These are phyloP conservation scores for Xylocampa areola DNA, from an alignment of 2,888 invertebrate genomes.

Conservation along the genomic window DNA sequence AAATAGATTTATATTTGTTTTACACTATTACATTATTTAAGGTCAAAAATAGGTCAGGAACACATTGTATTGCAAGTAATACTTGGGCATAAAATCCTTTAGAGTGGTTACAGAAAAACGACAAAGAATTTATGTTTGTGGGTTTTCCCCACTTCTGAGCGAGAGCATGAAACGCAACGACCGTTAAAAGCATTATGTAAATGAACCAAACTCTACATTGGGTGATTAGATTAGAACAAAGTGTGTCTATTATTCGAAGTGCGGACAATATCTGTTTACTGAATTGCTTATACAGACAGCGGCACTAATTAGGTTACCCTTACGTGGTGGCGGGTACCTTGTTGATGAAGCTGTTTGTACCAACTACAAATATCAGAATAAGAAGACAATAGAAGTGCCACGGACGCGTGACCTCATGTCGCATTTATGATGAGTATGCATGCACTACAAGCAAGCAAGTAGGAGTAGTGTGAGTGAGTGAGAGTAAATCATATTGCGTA, in stretches of 20 bases:
- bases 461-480: no score
- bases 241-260: constrained; percentile 47
- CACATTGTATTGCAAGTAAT: constrained; percentile 28
- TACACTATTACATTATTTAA: constrained; percentile 14
- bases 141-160: constrained; percentile 37
- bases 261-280: constrained; percentile 15
- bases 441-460: no score
- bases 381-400: no score
- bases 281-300: constrained; percentile 17
- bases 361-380: no score
- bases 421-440: no score
- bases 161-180: constrained; percentile 56
- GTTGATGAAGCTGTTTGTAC: no score
- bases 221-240: constrained; percentile 56
- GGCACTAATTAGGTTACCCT: no score
- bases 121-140: constrained; percentile 55
- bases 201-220: constrained; percentile 47
- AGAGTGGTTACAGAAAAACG: constrained; percentile 46
- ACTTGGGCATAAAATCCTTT: constrained; percentile 28
- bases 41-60: constrained; percentile 19
- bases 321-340: no score
- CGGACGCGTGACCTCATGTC: no score
- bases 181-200: constrained; percentile 59
- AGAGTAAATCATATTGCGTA: no score
- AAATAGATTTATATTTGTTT: no score